phyloP scores from a whole-genome alignment of 2,888 invertebrate species.

The Cephus pulcher region DNA sequence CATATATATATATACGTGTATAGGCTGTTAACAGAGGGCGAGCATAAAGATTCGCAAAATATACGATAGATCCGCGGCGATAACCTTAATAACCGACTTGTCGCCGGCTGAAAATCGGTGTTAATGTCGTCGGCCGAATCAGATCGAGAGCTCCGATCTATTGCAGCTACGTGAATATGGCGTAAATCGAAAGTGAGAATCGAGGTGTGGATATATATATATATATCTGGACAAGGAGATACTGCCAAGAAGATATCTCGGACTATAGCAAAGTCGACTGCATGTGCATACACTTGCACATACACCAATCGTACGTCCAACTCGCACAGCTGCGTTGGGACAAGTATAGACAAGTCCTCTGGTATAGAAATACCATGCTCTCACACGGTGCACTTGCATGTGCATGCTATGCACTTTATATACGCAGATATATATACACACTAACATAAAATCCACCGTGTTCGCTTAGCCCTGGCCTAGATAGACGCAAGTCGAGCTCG shows the following conservation, averaged over 20 bases:
- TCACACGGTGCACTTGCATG: constrained; percentile 20
- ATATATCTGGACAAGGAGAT: constrained; percentile 49
- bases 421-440: not conserved
- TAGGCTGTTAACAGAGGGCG: not conserved
- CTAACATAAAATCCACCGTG: not conserved
- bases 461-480: constrained; percentile 64
- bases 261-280: constrained; percentile 5
- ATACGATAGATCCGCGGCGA: constrained; percentile 23
- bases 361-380: not conserved
- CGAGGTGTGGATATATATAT: constrained; percentile 27
- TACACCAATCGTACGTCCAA: constrained; percentile 13
- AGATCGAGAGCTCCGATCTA: not conserved
- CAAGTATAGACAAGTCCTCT: not conserved
- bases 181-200: constrained; percentile 52
- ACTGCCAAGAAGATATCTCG: constrained; percentile 42
- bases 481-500: constrained; percentile 39
- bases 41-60: not conserved
- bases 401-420: constrained; percentile 7
- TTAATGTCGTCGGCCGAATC: not conserved
- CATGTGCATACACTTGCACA: constrained; percentile 1
- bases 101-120: constrained; percentile 30
- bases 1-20: no score
- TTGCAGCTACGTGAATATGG: constrained; percentile 29
- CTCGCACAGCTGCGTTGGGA: not conserved
- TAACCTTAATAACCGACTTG: constrained; percentile 24